Percentiles rank a stretch among this genome's conserved stretches.
Evolutionary conservation across 2,888 invertebrate genomes (phyloP).

Genomic region (Escarpia spicata): DNA sequence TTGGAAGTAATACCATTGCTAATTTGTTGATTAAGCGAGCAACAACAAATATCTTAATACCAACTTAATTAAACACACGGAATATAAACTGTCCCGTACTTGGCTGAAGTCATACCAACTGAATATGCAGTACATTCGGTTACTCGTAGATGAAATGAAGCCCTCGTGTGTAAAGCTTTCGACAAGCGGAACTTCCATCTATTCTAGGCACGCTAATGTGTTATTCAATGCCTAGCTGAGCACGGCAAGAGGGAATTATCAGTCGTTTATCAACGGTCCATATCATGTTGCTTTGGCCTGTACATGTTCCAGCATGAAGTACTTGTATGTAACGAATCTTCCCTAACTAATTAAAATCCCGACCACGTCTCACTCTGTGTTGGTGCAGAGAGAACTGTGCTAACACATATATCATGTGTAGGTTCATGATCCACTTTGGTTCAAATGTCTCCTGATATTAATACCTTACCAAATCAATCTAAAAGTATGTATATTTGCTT

Average conservation of each 20-base stretch:
- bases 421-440: neutral
- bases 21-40: neutral
- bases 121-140: neutral
- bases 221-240: neutral
- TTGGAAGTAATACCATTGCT: neutral
- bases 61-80: neutral
- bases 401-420: neutral
- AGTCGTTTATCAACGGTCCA: neutral
- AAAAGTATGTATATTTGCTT: neutral
- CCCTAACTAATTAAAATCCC: neutral
- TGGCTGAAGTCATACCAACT: neutral
- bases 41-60: neutral
- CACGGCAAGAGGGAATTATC: neutral
- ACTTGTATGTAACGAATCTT: neutral
- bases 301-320: neutral
- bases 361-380: neutral
- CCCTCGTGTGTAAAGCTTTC: neutral
- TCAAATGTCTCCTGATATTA: neutral
- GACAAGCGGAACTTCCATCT: neutral
- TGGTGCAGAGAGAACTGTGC: neutral
- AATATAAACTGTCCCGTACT: neutral
- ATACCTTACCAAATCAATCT: neutral
- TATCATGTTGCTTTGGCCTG: neutral
- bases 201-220: too few species aligned
- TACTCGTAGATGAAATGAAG: neutral